Percentiles rank a stretch among this genome's conserved stretches.
phyloP scores from a whole-genome alignment of 2,797 vertebrate species.

The Dromococcyx pavoninus region DNA sequence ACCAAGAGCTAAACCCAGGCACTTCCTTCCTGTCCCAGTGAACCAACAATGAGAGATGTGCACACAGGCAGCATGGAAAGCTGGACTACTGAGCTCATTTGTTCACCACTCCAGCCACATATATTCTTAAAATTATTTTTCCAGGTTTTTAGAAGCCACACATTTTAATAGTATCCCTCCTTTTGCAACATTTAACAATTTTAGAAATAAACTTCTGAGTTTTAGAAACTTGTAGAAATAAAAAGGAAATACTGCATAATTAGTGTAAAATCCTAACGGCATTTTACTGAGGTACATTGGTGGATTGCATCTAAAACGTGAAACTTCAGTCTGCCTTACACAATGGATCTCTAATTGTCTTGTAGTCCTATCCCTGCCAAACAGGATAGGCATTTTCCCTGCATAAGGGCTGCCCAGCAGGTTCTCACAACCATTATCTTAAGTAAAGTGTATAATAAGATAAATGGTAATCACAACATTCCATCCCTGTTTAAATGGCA shows the following conservation, averaged over 20 bases:
- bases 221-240: not conserved
- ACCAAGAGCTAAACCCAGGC: slow-evolving; percentile 77
- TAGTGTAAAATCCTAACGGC: not conserved
- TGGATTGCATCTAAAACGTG: not conserved
- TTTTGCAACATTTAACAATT: not conserved
- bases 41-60: slow-evolving; percentile 3
- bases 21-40: slow-evolving; percentile 47
- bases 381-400: not conserved
- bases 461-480: not conserved
- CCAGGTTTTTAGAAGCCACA: not conserved
- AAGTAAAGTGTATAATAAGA: not conserved
- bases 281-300: not conserved
- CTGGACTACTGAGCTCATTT: not conserved
- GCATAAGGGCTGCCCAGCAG: not conserved
- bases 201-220: not conserved
- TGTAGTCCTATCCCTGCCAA: not conserved
- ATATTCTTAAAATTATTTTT: not conserved
- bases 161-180: not conserved
- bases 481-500: not conserved
- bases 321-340: not conserved
- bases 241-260: not conserved
- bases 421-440: not conserved
- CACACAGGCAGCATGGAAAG: not conserved
- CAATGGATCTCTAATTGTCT: not conserved
- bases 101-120: not conserved